Percentiles rank a stretch among this genome's conserved stretches.
Conservation (phyloP, 2,113 vertebrate genomes). For the Felis chaus region DNA sequence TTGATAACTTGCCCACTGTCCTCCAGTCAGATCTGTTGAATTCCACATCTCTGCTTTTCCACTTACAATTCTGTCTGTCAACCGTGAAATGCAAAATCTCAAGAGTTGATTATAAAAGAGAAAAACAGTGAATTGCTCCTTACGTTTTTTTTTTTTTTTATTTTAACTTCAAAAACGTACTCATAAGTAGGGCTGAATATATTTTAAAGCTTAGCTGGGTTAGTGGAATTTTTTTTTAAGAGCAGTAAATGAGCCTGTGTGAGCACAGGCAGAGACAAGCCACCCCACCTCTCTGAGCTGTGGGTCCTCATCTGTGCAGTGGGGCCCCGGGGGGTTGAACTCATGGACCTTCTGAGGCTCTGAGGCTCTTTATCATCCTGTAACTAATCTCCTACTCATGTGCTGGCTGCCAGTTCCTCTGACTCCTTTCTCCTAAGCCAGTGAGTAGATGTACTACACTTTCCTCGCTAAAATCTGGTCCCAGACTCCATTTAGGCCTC, state of each 20-base stretch:
- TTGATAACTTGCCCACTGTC: background rate
- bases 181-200: background rate
- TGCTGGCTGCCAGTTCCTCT: background rate
- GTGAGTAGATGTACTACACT: background rate
- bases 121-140: background rate
- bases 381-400: background rate
- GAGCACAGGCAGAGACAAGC: background rate
- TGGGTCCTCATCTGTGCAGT: rapidly evolving
- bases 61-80: background rate
- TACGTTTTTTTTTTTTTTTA: background rate
- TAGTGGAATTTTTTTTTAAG: background rate
- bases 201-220: background rate
- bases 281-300: background rate
- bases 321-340: background rate
- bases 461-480: background rate
- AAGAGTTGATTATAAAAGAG: background rate
- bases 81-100: background rate
- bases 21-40: background rate
- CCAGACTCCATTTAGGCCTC: background rate
- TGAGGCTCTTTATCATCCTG: background rate
- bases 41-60: background rate
- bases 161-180: background rate
- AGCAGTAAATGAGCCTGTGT: background rate
- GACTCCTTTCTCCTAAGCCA: background rate
- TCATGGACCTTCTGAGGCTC: background rate